Conservation (phyloP, 2,888 invertebrate species). For the Eilema griseolum region DNA sequence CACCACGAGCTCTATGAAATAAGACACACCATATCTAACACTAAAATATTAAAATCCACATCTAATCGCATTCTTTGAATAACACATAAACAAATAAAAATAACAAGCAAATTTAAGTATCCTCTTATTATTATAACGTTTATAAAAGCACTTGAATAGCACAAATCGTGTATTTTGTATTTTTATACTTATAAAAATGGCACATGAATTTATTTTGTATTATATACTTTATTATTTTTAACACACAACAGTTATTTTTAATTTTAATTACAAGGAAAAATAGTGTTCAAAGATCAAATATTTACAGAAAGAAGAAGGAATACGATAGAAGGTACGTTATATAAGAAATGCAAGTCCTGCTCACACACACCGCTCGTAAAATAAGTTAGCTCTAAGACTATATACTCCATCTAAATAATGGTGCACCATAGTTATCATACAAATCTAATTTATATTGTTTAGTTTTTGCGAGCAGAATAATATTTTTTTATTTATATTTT, state of each 20-base stretch:
- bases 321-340: slow-evolving; percentile 70
- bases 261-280: slow-evolving; percentile 63
- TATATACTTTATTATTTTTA: slow-evolving; percentile 71
- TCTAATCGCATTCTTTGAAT: slow-evolving; percentile 67
- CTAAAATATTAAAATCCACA: slow-evolving; percentile 62
- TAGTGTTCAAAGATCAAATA: slow-evolving; percentile 70
- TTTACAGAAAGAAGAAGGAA: slow-evolving; percentile 75
- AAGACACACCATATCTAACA: slow-evolving; percentile 58
- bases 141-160: slow-evolving; percentile 85
- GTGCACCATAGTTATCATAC: slow-evolving; percentile 79
- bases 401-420: slow-evolving; percentile 74
- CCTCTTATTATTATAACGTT: slow-evolving; percentile 72
- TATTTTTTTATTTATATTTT: slow-evolving; percentile 58
- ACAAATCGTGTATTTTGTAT: slow-evolving; percentile 71
- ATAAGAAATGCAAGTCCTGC: slow-evolving; percentile 55
- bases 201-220: slow-evolving; percentile 73
- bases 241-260: slow-evolving; percentile 72
- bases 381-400: slow-evolving; percentile 61
- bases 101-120: slow-evolving; percentile 87
- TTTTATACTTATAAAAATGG: slow-evolving; percentile 72
- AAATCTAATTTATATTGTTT: slow-evolving; percentile 74
- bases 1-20: slow-evolving; percentile 54
- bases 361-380: slow-evolving; percentile 50
- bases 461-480: slow-evolving; percentile 63
- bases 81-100: slow-evolving; percentile 63